These are phyloP conservation scores for Bergia puertoricense DNA, from an alignment of 92 coral and sea anemone genomes.

Conservation along the genomic window DNA sequence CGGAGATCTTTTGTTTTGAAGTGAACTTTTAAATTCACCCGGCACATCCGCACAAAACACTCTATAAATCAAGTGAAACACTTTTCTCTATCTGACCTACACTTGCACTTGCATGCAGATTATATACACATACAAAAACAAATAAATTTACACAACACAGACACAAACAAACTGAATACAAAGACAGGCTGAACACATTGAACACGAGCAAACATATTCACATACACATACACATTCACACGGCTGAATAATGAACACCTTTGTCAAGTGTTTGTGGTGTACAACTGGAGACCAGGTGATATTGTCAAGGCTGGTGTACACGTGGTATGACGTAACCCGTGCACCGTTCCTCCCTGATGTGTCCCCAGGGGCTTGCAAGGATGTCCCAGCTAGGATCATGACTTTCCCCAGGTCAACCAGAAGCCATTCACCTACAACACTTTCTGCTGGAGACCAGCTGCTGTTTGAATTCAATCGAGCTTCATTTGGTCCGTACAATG, in stretches of 20 bases:
- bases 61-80: too few species aligned
- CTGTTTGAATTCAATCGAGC: conserved; percentile 14
- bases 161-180: too few species aligned
- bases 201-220: not conserved
- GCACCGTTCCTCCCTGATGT: not conserved
- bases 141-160: too few species aligned
- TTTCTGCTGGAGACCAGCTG: conserved; percentile 26
- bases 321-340: conserved; percentile 14
- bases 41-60: too few species aligned
- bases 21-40: too few species aligned
- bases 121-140: too few species aligned
- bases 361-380: conserved; percentile 20
- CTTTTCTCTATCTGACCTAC: too few species aligned
- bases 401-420: conserved; percentile 5
- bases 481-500: not conserved
- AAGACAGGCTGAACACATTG: too few species aligned
- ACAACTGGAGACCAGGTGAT: not conserved
- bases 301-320: conserved; percentile 18
- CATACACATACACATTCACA: not conserved
- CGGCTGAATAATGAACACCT: conserved; percentile 3
- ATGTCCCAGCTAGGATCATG: not conserved
- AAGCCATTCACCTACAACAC: conserved; percentile 35
- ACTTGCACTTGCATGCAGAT: too few species aligned
- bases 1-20: too few species aligned
- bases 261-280: not conserved